phyloP scores from a whole-genome alignment of 2,888 invertebrate genomes.

The Pandemis corylana region DNA sequence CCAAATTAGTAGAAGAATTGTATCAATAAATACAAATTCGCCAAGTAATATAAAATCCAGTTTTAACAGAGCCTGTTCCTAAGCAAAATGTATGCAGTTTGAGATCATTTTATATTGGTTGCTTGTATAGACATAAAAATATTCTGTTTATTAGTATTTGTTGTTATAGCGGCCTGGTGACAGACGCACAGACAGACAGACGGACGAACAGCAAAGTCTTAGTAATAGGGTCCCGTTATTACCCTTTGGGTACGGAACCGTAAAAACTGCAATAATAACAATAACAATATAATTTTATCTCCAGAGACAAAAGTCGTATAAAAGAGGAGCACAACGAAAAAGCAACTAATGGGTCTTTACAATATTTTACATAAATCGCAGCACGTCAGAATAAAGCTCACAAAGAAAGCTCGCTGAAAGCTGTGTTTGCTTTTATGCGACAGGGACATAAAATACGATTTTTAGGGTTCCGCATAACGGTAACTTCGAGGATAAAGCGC shows the following conservation, averaged over 20 bases:
- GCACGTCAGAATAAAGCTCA: conserved; percentile 19
- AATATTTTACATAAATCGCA: conserved; percentile 40
- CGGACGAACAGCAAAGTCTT: too few species aligned
- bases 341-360: conserved; percentile 36
- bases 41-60: too few species aligned
- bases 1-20: too few species aligned
- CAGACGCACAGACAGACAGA: too few species aligned
- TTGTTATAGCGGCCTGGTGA: too few species aligned
- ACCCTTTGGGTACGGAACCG: background rate
- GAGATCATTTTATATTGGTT: too few species aligned
- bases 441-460: conserved; percentile 35
- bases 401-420: conserved; percentile 31
- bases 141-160: too few species aligned
- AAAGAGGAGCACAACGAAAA: conserved; percentile 6
- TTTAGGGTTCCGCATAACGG: conserved; percentile 28
- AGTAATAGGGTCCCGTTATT: too few species aligned
- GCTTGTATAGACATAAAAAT: too few species aligned
- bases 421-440: conserved; percentile 39
- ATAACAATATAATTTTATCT: conserved; percentile 5
- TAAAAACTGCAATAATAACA: conserved; percentile 17
- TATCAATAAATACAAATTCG: too few species aligned
- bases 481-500: conserved; percentile 28
- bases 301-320: conserved; percentile 17
- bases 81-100: too few species aligned
- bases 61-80: too few species aligned